These are phyloP conservation scores for Helobdella robusta DNA, from an alignment of 2,888 invertebrate genomes.

Conservation along the genomic window DNA sequence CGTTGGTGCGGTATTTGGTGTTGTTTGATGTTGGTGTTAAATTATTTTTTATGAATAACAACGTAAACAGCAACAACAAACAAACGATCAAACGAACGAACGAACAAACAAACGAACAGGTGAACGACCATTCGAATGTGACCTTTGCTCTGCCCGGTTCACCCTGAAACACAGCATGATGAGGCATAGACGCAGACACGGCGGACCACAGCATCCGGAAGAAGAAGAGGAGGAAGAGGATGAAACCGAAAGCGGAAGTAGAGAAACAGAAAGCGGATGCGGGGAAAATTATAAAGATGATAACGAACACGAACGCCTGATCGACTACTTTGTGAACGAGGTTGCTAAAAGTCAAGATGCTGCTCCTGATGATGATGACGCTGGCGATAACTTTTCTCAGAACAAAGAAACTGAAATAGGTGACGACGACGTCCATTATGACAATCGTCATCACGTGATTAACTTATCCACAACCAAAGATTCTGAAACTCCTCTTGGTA, in stretches of 20 bases:
- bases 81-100: too few relatives aligned
- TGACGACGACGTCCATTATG: too few relatives aligned
- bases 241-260: too few relatives aligned
- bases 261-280: background rate
- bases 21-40: too few relatives aligned
- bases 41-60: too few relatives aligned
- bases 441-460: too few relatives aligned
- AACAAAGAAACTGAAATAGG: too few relatives aligned
- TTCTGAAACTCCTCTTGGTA: too few relatives aligned
- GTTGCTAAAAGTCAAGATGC: background rate
- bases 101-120: slow-evolving; percentile 39
- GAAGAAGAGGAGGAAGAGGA: background rate
- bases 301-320: background rate
- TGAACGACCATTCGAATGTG: slow-evolving; percentile 81
- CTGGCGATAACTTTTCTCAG: background rate
- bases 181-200: slow-evolving; percentile 78
- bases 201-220: slow-evolving; percentile 6
- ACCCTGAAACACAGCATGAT: slow-evolving; percentile 90
- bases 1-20: too few relatives aligned
- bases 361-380: background rate
- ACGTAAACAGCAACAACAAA: too few relatives aligned
- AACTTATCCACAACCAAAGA: too few relatives aligned
- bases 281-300: background rate
- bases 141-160: slow-evolving; percentile 75
- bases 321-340: background rate